Base-by-base conservation (phyloP, 1,140 invertebrate species). In the Drosophila auraria region DNA sequence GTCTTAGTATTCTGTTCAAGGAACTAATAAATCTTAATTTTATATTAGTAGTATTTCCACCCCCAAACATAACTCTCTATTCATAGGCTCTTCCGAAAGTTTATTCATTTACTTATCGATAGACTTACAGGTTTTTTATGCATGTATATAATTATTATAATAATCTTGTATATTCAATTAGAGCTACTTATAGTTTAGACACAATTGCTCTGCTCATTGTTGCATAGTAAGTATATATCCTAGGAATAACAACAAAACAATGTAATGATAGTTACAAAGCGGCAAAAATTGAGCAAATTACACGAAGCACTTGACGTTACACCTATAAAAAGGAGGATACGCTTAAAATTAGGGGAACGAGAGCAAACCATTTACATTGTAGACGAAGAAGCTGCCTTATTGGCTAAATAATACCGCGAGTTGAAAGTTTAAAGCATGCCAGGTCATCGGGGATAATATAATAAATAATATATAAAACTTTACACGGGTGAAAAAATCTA, bases 221-320 rank as follows among this genome's bases (percentile, higher is more conserved):
- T 64, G 83, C 78, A 77, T 64, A 78, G 51, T 70, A 62, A 42
- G 36, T 23, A 14, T 36, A 40, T 57, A 62, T 47, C 25, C 63
- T 54, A 68, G 36, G 23, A 71, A 76, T 66, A 65, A 70, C 42
- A 78, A 78, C 45, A 61, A 49, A 78, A 68, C 44, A 33, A 59
- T 54, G 33, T 78, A 77, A 76, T 77, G 38, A 84, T 69, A 84
- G 65, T 80, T 87, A 80, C 82, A 91, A 90, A 91, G 87, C 78
- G 76, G 68, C 65, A 68, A 80, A 78, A 87, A 91, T 91, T 90
- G 86, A 91, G 86, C 86, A 90, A 90, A 91, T 78, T 91, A 86
- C 81, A 84, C 59, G 63, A 90, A 86, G 75, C 81, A 90, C 74
- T 90, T 81, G 78, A 84, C 58, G 49, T 70, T 80, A 83, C 62